Percentiles rank a stretch among this genome's conserved stretches.
phyloP scores from a whole-genome alignment of 2,797 vertebrate genomes.

The Enteromius trimaculatus region DNA sequence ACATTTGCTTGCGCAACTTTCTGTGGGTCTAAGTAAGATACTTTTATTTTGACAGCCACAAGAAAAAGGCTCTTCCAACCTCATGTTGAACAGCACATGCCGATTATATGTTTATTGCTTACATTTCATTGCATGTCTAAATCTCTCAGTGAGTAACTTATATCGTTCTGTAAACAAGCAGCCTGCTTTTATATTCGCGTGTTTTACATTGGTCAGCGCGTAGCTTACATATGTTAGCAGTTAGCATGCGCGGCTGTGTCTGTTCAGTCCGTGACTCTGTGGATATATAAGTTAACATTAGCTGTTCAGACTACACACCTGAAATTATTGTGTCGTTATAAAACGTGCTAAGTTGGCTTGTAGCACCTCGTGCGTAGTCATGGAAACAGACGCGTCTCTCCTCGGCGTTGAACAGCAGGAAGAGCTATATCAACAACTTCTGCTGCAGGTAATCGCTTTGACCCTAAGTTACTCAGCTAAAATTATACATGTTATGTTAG shows the following conservation, averaged over 20 bases:
- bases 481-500: not conserved
- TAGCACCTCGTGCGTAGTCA: slow-evolving; percentile 8
- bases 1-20: not conserved
- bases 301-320: not conserved
- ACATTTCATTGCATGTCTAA: not conserved
- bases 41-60: slow-evolving; percentile 32
- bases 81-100: not conserved
- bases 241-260: not conserved
- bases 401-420: slow-evolving; percentile 41
- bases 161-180: not conserved
- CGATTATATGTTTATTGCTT: too few species aligned
- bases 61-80: not conserved
- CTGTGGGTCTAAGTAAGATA: not conserved
- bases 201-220: not conserved
- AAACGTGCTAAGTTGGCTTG: not conserved
- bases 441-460: slow-evolving; percentile 43
- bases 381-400: slow-evolving; percentile 53
- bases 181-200: not conserved
- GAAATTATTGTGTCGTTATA: not conserved
- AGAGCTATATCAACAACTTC: slow-evolving; percentile 51
- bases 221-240: not conserved
- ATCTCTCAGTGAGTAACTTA: not conserved
- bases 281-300: not conserved
- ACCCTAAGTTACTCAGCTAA: not conserved
- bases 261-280: not conserved